Percentiles rank a stretch among this genome's conserved stretches.
These are phyloP conservation scores for Etheostoma perlongum DNA, from an alignment of 2,797 vertebrate genomes.

Conservation along the genomic window DNA sequence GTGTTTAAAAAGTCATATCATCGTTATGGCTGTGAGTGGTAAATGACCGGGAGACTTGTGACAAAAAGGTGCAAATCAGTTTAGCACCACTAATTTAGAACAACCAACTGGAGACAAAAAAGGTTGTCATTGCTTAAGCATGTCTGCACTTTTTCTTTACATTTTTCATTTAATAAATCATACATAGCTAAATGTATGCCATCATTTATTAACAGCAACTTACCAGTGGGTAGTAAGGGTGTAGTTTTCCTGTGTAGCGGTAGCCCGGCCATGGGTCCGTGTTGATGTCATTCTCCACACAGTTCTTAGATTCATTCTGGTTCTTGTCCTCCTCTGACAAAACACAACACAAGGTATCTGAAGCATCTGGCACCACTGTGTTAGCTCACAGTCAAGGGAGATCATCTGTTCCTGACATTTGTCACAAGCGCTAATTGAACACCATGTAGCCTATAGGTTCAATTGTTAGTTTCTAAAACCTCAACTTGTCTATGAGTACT, in stretches of 20 bases:
- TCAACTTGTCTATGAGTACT: background rate
- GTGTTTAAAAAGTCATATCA: too few relatives aligned
- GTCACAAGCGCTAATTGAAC: background rate
- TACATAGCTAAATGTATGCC: background rate
- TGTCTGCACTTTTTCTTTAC: background rate
- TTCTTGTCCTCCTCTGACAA: conserved; percentile 92
- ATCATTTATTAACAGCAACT: conserved; percentile 43
- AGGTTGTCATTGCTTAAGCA: background rate
- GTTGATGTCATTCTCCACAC: conserved; percentile 92
- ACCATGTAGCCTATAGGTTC: background rate
- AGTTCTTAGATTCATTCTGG: conserved; percentile 91
- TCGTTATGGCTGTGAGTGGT: background rate
- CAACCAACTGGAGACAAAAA: background rate
- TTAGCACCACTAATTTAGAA: background rate
- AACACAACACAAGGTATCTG: conserved; percentile 21
- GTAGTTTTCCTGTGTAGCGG: conserved; percentile 95
- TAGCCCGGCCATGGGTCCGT: conserved; percentile 98
- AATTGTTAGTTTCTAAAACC: background rate
- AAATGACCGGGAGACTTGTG: background rate
- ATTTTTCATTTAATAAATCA: background rate
- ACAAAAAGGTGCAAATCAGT: background rate
- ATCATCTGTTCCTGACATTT: background rate
- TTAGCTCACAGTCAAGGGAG: background rate
- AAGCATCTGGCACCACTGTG: conserved; percentile 28
- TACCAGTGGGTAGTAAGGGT: conserved; percentile 96